Percentiles rank a stretch among this genome's conserved stretches.
These are phyloP conservation scores for Actinemys pallida DNA, from an alignment of 2,113 vertebrate species.

Conservation along the genomic window DNA sequence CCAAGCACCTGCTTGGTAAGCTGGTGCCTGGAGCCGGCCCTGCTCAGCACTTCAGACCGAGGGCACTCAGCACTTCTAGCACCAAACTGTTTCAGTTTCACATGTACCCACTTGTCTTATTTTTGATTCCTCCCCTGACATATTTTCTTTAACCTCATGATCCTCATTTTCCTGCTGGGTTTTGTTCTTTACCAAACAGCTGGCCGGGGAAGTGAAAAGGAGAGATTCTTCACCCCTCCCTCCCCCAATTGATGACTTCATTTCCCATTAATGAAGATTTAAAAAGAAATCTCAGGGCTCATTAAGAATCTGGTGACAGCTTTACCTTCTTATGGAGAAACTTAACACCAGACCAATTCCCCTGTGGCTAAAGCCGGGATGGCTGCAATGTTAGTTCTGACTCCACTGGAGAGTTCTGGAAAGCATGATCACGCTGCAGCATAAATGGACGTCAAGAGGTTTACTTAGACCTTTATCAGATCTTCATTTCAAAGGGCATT, in stretches of 20 bases:
- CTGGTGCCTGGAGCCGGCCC: too few species aligned
- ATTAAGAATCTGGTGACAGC: not conserved
- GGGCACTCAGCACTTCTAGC: not conserved
- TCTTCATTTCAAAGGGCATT: rapidly evolving
- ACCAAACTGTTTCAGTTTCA: rapidly evolving
- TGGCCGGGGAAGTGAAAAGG: not conserved
- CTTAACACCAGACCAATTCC: not conserved
- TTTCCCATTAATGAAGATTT: not conserved
- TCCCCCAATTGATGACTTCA: rapidly evolving
- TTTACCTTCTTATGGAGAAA: not conserved
- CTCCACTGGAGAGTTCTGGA: rapidly evolving
- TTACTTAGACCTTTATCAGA: not conserved
- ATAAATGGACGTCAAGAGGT: rapidly evolving
- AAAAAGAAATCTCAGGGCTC: not conserved
- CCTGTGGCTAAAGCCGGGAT: rapidly evolving
- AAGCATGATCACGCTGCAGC: rapidly evolving
- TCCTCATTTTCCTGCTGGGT: not conserved
- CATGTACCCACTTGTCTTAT: rapidly evolving
- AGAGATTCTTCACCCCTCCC: not conserved
- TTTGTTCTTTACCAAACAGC: constrained; percentile 9
- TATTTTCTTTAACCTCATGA: rapidly evolving
- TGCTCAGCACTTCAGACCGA: rapidly evolving
- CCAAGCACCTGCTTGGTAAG: too few species aligned
- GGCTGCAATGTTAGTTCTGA: rapidly evolving
- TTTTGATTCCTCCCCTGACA: rapidly evolving